Percentiles rank a stretch among this genome's conserved stretches.
phyloP scores from a whole-genome alignment of 2,797 vertebrate species.

The Tympanoctomys barrerae region DNA sequence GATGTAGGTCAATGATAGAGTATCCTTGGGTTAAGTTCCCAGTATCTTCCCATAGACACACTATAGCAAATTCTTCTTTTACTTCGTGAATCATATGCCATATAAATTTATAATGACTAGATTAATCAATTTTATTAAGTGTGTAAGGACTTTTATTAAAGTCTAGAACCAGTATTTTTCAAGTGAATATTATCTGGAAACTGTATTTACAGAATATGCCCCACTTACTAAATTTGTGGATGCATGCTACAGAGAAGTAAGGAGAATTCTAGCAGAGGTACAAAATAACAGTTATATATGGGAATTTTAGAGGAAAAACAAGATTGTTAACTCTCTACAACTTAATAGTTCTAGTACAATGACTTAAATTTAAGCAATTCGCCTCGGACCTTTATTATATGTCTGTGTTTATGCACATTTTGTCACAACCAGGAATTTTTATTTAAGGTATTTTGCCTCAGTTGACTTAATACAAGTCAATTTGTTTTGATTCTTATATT shows the following conservation, averaged over 20 bases:
- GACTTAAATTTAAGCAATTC: background rate
- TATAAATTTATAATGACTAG: constrained; percentile 14
- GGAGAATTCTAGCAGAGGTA: background rate
- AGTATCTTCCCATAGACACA: background rate
- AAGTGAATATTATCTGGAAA: background rate
- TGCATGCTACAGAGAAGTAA: constrained; percentile 31
- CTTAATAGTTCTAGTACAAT: background rate
- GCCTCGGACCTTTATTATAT: background rate
- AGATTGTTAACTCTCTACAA: background rate
- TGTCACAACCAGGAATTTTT: background rate
- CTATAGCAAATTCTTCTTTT: constrained; percentile 1
- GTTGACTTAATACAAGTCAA: background rate
- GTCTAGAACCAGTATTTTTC: background rate
- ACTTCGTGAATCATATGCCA: constrained; percentile 28
- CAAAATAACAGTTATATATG: background rate
- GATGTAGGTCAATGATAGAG: background rate
- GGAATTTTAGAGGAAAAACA: constrained; percentile 1
- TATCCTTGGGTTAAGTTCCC: background rate
- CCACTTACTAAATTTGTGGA: constrained; percentile 10
- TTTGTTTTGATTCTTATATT: constrained; percentile 4
- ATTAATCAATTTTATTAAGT: background rate
- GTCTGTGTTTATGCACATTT: background rate
- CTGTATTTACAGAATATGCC: constrained; percentile 17
- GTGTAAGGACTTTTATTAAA: background rate
- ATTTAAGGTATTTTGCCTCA: background rate